Percentiles rank a stretch among this genome's conserved stretches.
Conservation (phyloP, 2,888 invertebrate species). For the Ganaspis brasiliensis region DNA sequence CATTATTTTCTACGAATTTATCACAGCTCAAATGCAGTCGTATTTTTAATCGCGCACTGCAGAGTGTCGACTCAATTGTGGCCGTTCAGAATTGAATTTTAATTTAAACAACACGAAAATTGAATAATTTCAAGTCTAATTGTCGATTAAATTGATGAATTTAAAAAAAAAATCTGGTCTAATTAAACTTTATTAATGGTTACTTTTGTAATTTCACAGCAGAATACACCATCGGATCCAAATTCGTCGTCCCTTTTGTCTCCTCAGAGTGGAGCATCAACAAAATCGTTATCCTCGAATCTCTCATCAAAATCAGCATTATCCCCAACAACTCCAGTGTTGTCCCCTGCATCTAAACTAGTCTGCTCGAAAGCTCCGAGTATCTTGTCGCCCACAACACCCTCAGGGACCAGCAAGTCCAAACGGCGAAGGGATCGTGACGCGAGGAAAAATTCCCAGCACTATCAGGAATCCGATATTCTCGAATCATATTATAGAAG, state of each 20-base stretch:
- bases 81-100: too few relatives aligned
- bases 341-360: constrained; percentile 74
- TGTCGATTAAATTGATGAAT: too few relatives aligned
- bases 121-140: too few relatives aligned
- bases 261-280: constrained; percentile 76
- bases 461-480: constrained; percentile 89
- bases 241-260: constrained; percentile 76
- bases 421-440: constrained; percentile 78
- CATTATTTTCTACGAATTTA: too few relatives aligned
- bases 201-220: constrained; percentile 55
- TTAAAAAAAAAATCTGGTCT: too few relatives aligned
- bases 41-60: too few relatives aligned
- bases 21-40: too few relatives aligned
- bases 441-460: constrained; percentile 80
- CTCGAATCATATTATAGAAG: constrained; percentile 94
- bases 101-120: too few relatives aligned
- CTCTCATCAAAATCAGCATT: constrained; percentile 72
- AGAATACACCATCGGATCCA: constrained; percentile 76
- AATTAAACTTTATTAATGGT: too few relatives aligned
- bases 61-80: too few relatives aligned
- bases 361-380: constrained; percentile 71
- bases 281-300: constrained; percentile 74
- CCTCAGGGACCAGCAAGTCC: constrained; percentile 76
- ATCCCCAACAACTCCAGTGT: constrained; percentile 71
- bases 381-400: constrained; percentile 77